Percentiles rank a stretch among this genome's conserved stretches.
These are phyloP conservation scores for Mycetomoellerius zeteki DNA, from an alignment of 1,140 invertebrate genomes.

Conservation along the genomic window DNA sequence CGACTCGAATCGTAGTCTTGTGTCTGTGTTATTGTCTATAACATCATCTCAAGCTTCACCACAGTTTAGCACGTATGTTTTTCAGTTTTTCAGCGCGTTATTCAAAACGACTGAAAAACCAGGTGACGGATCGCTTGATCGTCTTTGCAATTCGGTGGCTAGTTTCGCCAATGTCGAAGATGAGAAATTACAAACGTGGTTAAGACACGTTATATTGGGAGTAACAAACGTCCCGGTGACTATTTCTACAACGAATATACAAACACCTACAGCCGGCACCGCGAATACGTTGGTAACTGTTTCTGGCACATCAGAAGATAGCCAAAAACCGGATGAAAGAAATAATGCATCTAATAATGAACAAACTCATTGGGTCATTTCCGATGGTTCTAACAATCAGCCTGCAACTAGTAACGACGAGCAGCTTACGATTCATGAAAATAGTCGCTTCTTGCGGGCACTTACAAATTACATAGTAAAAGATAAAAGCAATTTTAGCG, in stretches of 20 bases:
- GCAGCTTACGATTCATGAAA: conserved; percentile 89
- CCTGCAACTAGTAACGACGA: conserved; percentile 82
- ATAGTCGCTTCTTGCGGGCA: conserved; percentile 91
- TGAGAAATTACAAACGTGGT: conserved; percentile 90
- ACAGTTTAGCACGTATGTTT: conserved; percentile 92
- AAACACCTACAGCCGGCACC: conserved; percentile 81
- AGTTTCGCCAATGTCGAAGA: conserved; percentile 90
- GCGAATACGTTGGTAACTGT: conserved; percentile 68
- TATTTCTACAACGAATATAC: conserved; percentile 84
- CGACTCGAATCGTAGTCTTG: conserved; percentile 88
- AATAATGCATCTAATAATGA: conserved; percentile 78
- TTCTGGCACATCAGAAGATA: conserved; percentile 65
- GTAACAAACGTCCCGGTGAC: conserved; percentile 83
- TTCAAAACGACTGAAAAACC: conserved; percentile 90
- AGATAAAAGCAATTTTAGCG: conserved; percentile 89
- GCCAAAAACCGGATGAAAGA: conserved; percentile 73
- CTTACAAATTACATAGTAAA: conserved; percentile 92
- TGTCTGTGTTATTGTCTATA: conserved; percentile 92
- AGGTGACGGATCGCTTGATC: conserved; percentile 89
- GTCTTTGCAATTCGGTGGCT: conserved; percentile 90
- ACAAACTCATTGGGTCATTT: conserved; percentile 78
- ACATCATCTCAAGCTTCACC: conserved; percentile 90
- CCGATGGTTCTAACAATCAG: conserved; percentile 77
- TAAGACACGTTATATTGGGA: conserved; percentile 90
- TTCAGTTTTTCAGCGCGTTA: conserved; percentile 94